These are phyloP conservation scores for Danio albolineatus DNA, from an alignment of 2,797 vertebrate species.

Conservation along the genomic window DNA sequence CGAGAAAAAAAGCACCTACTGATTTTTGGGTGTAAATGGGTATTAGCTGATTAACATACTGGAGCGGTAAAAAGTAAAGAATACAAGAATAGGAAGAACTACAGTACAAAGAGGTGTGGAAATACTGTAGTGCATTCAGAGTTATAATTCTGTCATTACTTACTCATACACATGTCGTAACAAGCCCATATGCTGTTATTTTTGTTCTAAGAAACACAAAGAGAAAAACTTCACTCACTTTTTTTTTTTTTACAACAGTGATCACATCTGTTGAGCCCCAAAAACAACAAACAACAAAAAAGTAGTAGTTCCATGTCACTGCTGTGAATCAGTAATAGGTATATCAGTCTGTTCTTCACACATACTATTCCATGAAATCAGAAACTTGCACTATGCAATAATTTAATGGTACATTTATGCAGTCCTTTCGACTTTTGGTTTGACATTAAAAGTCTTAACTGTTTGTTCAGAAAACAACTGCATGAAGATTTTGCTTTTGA, in stretches of 20 bases:
- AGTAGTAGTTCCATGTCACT: background rate
- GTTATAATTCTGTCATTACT: background rate
- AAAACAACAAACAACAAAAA: background rate
- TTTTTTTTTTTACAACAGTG: background rate
- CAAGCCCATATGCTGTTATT: background rate
- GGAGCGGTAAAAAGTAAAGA: constrained; percentile 1
- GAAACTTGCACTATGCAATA: background rate
- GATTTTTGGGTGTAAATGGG: constrained; percentile 17
- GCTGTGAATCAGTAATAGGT: background rate
- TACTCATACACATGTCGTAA: background rate
- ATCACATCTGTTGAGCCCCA: background rate
- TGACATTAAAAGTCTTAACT: background rate
- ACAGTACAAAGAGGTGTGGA: constrained; percentile 1
- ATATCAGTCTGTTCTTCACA: background rate
- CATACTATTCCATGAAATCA: background rate
- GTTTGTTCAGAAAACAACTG: background rate
- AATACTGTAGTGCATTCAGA: background rate
- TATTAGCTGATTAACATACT: constrained; percentile 33
- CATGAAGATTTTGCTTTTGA: background rate
- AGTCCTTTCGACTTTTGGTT: background rate
- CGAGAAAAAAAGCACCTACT: constrained; percentile 7
- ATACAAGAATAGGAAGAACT: background rate
- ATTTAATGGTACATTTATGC: background rate
- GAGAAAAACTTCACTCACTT: background rate
- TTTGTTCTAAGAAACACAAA: background rate